Conservation (phyloP, 2,888 invertebrate genomes). For the Eugnorisma glareosa region DNA sequence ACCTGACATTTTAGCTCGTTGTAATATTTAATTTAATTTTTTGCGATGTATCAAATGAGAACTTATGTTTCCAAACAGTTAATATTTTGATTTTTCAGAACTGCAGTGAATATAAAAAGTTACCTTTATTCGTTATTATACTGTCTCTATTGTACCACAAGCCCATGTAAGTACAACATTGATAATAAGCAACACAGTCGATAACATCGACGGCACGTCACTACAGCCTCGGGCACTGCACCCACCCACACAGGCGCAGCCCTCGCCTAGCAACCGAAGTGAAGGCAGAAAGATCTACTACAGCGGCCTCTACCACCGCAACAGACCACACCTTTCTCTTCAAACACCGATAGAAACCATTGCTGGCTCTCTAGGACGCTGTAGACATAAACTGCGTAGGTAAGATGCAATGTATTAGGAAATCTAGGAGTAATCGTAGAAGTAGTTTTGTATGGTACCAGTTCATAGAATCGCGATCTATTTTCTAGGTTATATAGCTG, state of each 20-base stretch:
- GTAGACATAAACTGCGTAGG: accelerated
- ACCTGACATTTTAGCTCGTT: not conserved
- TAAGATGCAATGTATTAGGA: slow-evolving; percentile 65
- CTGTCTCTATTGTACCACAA: slow-evolving; percentile 31
- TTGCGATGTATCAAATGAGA: not conserved
- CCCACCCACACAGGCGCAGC: slow-evolving; percentile 81
- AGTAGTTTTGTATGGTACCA: slow-evolving; percentile 64
- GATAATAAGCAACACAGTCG: slow-evolving; percentile 62
- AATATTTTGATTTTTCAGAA: slow-evolving; percentile 1
- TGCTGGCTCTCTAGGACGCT: slow-evolving; percentile 50
- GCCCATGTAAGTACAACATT: slow-evolving; percentile 33
- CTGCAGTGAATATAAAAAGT: not conserved
- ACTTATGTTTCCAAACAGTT: not conserved
- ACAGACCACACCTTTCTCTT: slow-evolving; percentile 54
- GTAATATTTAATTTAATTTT: not conserved
- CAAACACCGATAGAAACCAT: slow-evolving; percentile 61
- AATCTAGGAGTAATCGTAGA: not conserved
- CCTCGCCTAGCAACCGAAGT: slow-evolving; percentile 86
- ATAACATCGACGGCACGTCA: slow-evolving; percentile 69
- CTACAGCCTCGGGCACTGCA: slow-evolving; percentile 83
- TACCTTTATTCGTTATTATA: not conserved
- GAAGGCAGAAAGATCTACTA: slow-evolving; percentile 87
- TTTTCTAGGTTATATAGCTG: slow-evolving; percentile 86
- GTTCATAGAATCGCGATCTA: slow-evolving; percentile 82
- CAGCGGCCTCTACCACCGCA: slow-evolving; percentile 66